A percentile compares a stretch with the other conserved stretches of the same genome.
Evolutionary conservation across 2,797 vertebrate species (phyloP).

Genomic region (Garrulus glandarius): DNA sequence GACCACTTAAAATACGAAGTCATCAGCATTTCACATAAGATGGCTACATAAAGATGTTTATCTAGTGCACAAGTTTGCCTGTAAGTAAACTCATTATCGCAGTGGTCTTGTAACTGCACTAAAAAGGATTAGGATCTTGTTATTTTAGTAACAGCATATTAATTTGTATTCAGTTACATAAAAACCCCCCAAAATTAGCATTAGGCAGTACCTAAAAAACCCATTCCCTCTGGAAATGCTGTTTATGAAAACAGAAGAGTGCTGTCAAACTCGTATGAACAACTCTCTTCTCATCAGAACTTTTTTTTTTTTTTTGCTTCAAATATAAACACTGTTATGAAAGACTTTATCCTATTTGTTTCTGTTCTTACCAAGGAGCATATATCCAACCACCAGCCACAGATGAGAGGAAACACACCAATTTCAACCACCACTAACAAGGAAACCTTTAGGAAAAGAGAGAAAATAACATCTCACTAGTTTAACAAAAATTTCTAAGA

Average conservation of each 20-base stretch:
- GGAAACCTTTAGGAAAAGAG: constrained; percentile 81
- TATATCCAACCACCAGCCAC: constrained; percentile 98
- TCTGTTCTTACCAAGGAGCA: constrained; percentile 89
- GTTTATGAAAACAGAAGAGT: background rate
- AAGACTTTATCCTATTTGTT: background rate
- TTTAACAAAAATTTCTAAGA: background rate
- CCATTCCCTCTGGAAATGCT: background rate
- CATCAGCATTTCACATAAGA: background rate
- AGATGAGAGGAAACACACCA: constrained; percentile 95
- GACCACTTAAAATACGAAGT: background rate
- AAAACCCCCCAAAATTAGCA: background rate
- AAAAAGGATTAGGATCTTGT: background rate
- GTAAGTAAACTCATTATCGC: background rate
- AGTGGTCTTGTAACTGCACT: background rate
- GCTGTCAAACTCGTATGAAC: background rate
- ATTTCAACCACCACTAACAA: constrained; percentile 95
- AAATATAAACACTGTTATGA: background rate
- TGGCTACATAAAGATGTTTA: background rate
- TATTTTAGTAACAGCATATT: background rate
- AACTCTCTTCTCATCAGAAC: background rate
- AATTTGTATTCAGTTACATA: background rate
- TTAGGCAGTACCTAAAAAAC: background rate
- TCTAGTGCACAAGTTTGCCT: background rate
- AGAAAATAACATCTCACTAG: background rate
- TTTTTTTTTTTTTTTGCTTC: background rate